Conservation (phyloP, 2,113 vertebrate species). For the Ammodytes dubius region DNA sequence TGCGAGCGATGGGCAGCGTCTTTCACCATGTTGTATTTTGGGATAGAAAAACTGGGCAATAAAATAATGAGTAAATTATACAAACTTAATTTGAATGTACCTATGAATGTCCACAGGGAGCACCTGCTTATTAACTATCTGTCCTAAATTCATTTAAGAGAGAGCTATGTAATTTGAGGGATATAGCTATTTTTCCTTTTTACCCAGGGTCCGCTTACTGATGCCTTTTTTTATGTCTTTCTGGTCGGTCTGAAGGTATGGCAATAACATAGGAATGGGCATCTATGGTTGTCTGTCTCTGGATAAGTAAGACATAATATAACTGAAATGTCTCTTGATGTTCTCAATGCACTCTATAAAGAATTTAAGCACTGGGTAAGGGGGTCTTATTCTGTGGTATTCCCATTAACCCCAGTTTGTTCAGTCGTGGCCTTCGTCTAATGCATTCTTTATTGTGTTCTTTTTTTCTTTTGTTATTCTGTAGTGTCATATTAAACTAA, state of each 20-base stretch:
- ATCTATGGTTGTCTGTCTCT: slow-evolving; percentile 16
- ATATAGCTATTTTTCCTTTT: slow-evolving; percentile 9
- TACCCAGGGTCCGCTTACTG: not conserved
- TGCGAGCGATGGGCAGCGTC: no score
- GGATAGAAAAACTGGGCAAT: not conserved
- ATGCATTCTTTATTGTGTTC: slow-evolving; percentile 1
- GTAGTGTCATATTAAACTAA: slow-evolving; percentile 1
- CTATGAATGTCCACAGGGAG: not conserved
- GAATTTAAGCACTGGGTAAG: not conserved
- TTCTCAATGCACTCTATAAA: slow-evolving; percentile 24
- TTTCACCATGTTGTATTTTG: not conserved
- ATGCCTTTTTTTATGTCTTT: slow-evolving; percentile 22
- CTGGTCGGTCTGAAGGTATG: slow-evolving; percentile 13
- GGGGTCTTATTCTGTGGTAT: slow-evolving; percentile 7
- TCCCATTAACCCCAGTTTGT: slow-evolving; percentile 14
- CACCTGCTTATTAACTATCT: slow-evolving; percentile 26
- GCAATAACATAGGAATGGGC: slow-evolving; percentile 15
- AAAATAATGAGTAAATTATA: not conserved
- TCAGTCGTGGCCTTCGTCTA: not conserved
- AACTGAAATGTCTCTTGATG: slow-evolving; percentile 14
- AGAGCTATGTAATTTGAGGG: not conserved
- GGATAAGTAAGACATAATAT: slow-evolving; percentile 36
- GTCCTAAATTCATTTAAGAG: not conserved
- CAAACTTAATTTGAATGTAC: not conserved
- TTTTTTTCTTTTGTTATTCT: not conserved